Evolutionary conservation across 2,888 invertebrate genomes (phyloP).

Genomic region (Drosophila leonis): DNA sequence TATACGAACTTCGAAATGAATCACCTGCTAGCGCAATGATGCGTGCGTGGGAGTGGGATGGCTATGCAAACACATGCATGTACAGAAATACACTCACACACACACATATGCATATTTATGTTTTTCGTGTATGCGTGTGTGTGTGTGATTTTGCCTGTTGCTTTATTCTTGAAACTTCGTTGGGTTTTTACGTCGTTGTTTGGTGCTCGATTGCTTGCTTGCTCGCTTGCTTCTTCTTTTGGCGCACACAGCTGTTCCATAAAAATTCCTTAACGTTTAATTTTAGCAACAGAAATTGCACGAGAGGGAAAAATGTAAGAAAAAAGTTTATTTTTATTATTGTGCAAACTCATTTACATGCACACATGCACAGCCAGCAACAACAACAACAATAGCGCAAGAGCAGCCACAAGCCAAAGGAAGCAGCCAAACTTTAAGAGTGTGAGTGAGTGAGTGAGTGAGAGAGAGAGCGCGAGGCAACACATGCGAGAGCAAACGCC

Average conservation of each 20-base stretch:
- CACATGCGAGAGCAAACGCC: slow-evolving; percentile 8
- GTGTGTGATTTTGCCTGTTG: slow-evolving; percentile 47
- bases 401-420: slow-evolving; percentile 40
- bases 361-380: slow-evolving; percentile 32
- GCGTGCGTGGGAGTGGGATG: slow-evolving; percentile 55
- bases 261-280: slow-evolving; percentile 70
- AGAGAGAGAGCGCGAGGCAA: neutral
- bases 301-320: slow-evolving; percentile 64
- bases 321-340: slow-evolving; percentile 65
- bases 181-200: slow-evolving; percentile 57
- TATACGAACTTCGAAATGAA: slow-evolving; percentile 43
- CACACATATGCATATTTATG: slow-evolving; percentile 6
- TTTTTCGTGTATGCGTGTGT: slow-evolving; percentile 19
- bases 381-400: slow-evolving; percentile 35
- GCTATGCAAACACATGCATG: slow-evolving; percentile 28
- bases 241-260: slow-evolving; percentile 75
- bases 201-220: slow-evolving; percentile 30
- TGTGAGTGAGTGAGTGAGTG: slow-evolving; percentile 5
- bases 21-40: slow-evolving; percentile 52
- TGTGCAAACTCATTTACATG: slow-evolving; percentile 65
- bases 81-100: slow-evolving; percentile 1
- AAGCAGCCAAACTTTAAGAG: slow-evolving; percentile 57
- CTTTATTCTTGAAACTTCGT: slow-evolving; percentile 64
- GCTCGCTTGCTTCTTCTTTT: slow-evolving; percentile 2
- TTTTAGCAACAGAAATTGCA: slow-evolving; percentile 63